Conservation (phyloP, 1,140 invertebrate species). For the Tyrophagus putrescentiae region DNA sequence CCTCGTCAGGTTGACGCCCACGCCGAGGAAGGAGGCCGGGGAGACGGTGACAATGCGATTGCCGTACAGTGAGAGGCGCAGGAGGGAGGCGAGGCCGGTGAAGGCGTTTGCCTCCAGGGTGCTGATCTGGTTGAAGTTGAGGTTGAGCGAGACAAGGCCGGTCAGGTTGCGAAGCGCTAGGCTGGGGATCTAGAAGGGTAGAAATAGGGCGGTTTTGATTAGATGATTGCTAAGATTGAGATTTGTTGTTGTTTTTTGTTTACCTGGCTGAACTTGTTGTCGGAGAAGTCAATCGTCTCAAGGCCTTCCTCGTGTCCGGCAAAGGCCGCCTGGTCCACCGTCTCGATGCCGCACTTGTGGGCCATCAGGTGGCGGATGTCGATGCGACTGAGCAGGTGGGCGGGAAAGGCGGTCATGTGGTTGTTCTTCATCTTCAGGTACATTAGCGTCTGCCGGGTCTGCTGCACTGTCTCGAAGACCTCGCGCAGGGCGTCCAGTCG, state of each 20-base stretch:
- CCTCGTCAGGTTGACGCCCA: constrained; percentile 27
- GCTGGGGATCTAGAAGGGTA: constrained; percentile 22
- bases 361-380: constrained; percentile 71
- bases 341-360: constrained; percentile 45
- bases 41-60: constrained; percentile 29
- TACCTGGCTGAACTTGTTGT: constrained; percentile 27
- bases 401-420: constrained; percentile 59
- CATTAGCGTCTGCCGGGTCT: constrained; percentile 49
- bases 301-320: constrained; percentile 30
- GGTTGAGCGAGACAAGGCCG: constrained; percentile 25
- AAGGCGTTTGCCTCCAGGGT: constrained; percentile 26
- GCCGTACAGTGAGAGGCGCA: constrained; percentile 27
- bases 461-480: constrained; percentile 58
- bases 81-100: constrained; percentile 26
- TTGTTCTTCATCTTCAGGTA: constrained; percentile 71
- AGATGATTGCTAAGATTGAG: neutral
- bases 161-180: constrained; percentile 24
- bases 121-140: constrained; percentile 29
- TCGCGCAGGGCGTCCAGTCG: constrained; percentile 51
- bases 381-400: constrained; percentile 66
- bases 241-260: neutral
- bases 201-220: neutral
- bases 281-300: constrained; percentile 29
- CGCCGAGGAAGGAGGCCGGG: constrained; percentile 25
- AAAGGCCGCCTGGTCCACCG: constrained; percentile 25